phyloP scores from a whole-genome alignment of 2,797 vertebrate species.

The Hipposideros larvatus region DNA sequence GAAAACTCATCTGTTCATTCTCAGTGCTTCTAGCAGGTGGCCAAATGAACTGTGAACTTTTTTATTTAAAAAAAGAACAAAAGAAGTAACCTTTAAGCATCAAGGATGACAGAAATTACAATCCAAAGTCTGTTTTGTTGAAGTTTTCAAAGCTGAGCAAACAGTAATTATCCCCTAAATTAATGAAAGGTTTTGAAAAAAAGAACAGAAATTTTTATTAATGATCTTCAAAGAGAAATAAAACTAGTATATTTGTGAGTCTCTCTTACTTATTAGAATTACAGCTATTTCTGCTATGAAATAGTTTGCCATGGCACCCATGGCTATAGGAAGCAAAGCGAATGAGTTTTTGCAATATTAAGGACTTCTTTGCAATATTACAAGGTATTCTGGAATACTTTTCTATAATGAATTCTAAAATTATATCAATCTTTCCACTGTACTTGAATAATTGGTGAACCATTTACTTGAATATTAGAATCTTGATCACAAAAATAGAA shows the following conservation, averaged over 20 bases:
- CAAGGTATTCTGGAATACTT: not conserved
- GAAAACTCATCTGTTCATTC: not conserved
- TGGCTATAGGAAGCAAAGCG: not conserved
- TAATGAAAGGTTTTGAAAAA: not conserved
- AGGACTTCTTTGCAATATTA: not conserved
- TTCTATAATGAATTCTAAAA: not conserved
- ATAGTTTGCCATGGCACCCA: not conserved
- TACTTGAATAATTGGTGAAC: not conserved
- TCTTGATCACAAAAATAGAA: slow-evolving; percentile 1
- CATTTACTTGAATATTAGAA: not conserved
- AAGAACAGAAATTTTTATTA: not conserved
- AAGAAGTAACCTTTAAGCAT: not conserved
- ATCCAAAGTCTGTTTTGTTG: not conserved
- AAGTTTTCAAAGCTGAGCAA: not conserved
- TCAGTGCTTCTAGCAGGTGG: not conserved
- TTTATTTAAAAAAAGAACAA: not conserved
- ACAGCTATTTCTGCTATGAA: not conserved
- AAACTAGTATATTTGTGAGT: not conserved
- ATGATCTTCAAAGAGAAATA: not conserved
- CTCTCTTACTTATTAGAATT: not conserved
- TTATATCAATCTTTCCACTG: not conserved
- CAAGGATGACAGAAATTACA: not conserved
- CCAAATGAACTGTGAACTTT: not conserved
- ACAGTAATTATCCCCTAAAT: not conserved
- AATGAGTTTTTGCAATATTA: not conserved